Evolutionary conservation across 2,797 vertebrate genomes (phyloP).

Genomic region (Tympanoctomys barrerae): DNA sequence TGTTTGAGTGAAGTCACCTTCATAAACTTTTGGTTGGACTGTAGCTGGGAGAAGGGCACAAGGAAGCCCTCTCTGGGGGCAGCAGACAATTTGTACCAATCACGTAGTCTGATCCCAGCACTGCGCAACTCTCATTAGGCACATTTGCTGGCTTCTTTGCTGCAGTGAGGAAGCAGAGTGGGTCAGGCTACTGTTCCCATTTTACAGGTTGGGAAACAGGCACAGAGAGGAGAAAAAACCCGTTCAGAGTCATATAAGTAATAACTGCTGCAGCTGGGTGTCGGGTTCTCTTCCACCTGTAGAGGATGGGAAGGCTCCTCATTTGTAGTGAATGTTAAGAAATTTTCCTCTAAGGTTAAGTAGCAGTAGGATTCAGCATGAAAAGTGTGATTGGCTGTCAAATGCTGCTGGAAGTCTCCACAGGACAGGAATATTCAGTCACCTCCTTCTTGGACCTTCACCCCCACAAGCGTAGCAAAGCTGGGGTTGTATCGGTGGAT

Average conservation of each 20-base stretch:
- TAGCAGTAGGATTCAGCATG: not conserved
- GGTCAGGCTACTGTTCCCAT: not conserved
- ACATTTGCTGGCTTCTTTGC: not conserved
- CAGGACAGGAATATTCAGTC: not conserved
- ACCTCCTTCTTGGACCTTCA: not conserved
- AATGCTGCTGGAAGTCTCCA: not conserved
- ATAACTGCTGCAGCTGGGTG: not conserved
- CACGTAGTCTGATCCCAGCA: not conserved
- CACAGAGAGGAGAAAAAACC: not conserved
- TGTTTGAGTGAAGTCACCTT: not conserved
- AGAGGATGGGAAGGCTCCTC: not conserved
- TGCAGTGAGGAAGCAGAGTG: not conserved
- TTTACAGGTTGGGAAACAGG: not conserved
- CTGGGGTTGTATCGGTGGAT: not conserved
- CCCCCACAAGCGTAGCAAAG: not conserved
- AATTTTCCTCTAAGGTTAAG: not conserved
- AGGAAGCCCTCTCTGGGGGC: not conserved
- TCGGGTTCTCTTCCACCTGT: not conserved
- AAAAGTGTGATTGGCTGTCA: not conserved
- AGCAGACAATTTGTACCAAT: not conserved
- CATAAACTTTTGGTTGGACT: not conserved
- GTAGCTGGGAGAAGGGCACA: not conserved
- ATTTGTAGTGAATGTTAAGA: not conserved
- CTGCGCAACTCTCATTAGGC: not conserved
- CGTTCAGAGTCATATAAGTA: not conserved